Conservation (phyloP, 2,113 vertebrate species). For the zebrafish (Danio rerio) region GRCz12tu NC_133189.1:276001-276500, state of each 20-base stretch:
- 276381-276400: slow-evolving; percentile 29
- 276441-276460: too few species aligned
- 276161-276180: slow-evolving; percentile 55
- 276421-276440: not conserved
- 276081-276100: too few species aligned
- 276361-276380: not conserved
- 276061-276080: too few species aligned
- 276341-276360: slow-evolving; percentile 3
- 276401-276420: not conserved
- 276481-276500: too few species aligned
- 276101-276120: too few species aligned
- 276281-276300: slow-evolving; percentile 20
- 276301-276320: slow-evolving; percentile 69
- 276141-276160: slow-evolving; percentile 24
- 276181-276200: slow-evolving; percentile 21
- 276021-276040: too few species aligned
- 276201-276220: slow-evolving; percentile 62
- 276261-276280: slow-evolving; percentile 59
- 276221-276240: slow-evolving; percentile 49
- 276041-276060: too few species aligned
- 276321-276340: slow-evolving; percentile 43
- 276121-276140: slow-evolving; percentile 19
- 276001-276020: too few species aligned
- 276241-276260: slow-evolving; percentile 63
- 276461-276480: too few species aligned